Base-by-base conservation (phyloP, 2,797 vertebrate species). In the Pangasius mekongensis region DNA sequence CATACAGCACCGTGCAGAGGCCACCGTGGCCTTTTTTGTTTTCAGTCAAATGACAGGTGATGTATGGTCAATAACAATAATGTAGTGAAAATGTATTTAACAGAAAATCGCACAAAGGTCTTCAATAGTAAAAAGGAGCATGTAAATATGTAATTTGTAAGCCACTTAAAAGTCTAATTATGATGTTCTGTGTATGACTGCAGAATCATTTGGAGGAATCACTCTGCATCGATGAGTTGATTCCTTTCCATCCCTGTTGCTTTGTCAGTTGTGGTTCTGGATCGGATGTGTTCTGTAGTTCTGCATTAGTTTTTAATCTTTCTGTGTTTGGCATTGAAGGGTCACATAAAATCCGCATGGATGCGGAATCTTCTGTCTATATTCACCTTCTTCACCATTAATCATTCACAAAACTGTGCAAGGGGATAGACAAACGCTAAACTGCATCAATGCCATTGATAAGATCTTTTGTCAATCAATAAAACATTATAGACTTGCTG, bases 391-490 rank as follows among this genome's bases (percentile, higher is more conserved):
- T n/a, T n/a, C 16, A 9, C 24, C 20, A 69, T 66, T n/a, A 43
- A 18, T 80, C 71, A 33, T 58, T n/a, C 33, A 14, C 36, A 8
- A 62, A 74, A 30, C 69, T 8, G 58, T 66, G 67, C 56, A 77
- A 54, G 49, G 22, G 5, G 3, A 60, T 58, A 22, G 49, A 83
- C 78, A 36, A 71, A 33, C 18, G 36, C 85, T 78, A 27, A 69
- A 83, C 54, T 0, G n/a, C 74, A 62, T 77, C 85, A 74, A 22
- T 58, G 66, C n/a, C 80, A 71, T 49, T 60, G 86, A 87, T 84
- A 80, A 71, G 73, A 78, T 84, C 60, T 67, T 78, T 83, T 84
- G 62, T 66, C 73, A 80, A 62, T 89, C 88, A 89, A 73, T 33
- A 36, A 67, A 56, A 67, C 69, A 22, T 62, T 67, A 47, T 33